Conservation (phyloP, 1,140 invertebrate genomes). For the Hycleus cichorii region DNA sequence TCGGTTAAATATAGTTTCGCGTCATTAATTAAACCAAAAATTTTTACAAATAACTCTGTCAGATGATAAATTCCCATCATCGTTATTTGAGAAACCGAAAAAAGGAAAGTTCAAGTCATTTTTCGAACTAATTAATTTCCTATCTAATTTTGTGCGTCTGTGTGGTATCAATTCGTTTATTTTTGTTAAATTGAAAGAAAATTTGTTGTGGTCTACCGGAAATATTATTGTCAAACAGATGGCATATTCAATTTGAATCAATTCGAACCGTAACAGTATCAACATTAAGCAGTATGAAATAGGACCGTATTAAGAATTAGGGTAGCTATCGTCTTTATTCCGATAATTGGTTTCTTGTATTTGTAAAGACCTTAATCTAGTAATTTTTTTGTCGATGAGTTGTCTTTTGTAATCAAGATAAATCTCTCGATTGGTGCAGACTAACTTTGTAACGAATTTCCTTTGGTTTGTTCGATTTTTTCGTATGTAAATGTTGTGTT, state of each 20-base stretch:
- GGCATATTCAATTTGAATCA: constrained; percentile 4
- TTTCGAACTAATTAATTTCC: constrained; percentile 10
- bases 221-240: not conserved
- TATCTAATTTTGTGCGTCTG: not conserved
- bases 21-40: constrained; percentile 8
- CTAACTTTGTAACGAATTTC: too few relatives aligned
- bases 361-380: constrained; percentile 17
- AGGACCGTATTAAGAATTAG: not conserved
- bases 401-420: not conserved
- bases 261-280: constrained; percentile 5
- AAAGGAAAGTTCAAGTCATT: not conserved
- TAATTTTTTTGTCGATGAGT: constrained; percentile 23
- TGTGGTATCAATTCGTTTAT: too few relatives aligned
- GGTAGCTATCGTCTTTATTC: constrained; percentile 11
- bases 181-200: too few relatives aligned
- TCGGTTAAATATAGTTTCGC: constrained; percentile 10
- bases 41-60: constrained; percentile 4
- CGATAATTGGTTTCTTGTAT: constrained; percentile 27
- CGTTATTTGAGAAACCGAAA: too few relatives aligned
- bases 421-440: not conserved
- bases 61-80: not conserved
- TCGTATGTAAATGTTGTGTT: not conserved
- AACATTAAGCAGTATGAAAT: not conserved
- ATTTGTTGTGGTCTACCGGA: not conserved
- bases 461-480: too few relatives aligned